These are phyloP conservation scores for Axis porcinus DNA, from an alignment of 2,113 vertebrate species.

Conservation along the genomic window DNA sequence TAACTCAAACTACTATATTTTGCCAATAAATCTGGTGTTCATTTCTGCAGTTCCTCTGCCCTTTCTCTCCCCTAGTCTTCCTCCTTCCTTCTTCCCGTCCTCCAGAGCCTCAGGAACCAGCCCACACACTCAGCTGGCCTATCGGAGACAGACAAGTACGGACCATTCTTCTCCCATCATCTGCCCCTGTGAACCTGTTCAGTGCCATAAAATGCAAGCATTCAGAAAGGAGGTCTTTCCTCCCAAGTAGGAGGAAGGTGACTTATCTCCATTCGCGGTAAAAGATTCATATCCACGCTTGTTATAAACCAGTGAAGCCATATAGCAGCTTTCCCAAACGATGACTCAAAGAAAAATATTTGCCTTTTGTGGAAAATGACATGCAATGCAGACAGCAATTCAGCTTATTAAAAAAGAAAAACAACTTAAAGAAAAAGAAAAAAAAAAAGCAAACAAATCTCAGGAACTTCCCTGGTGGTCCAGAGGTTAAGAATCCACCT, in stretches of 20 bases:
- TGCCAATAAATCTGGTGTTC: background rate
- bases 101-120: background rate
- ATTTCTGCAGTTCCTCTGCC: background rate
- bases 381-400: background rate
- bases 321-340: background rate
- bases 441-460: background rate
- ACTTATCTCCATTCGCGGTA: background rate
- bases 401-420: background rate
- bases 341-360: background rate
- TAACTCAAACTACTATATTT: background rate
- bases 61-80: background rate
- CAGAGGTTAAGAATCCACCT: background rate
- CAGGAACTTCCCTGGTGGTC: background rate
- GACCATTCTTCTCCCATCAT: fast-evolving
- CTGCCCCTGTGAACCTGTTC: background rate
- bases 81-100: background rate
- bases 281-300: background rate
- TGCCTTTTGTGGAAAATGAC: background rate
- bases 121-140: fast-evolving
- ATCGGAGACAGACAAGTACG: background rate
- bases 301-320: background rate
- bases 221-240: background rate
- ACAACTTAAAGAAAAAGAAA: background rate
- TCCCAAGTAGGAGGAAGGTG: background rate
- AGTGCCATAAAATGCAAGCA: background rate